Conservation (phyloP, 2,797 vertebrate species). For the Pangasius macronema region DNA sequence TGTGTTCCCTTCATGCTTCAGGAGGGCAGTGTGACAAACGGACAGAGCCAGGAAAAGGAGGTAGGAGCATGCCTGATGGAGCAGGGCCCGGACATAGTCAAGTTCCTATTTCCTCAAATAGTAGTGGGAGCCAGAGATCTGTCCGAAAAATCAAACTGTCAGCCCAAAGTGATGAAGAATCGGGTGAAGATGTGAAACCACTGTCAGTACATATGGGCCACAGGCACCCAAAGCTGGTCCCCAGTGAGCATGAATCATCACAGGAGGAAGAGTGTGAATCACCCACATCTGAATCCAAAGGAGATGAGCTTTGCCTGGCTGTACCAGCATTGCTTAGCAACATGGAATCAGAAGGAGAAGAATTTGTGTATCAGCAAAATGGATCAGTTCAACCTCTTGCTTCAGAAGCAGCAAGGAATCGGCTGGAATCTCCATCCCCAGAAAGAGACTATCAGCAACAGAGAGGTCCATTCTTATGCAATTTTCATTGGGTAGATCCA, state of each 20-base stretch:
- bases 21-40: slow-evolving; percentile 57
- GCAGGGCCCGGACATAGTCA: slow-evolving; percentile 48
- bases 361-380: slow-evolving; percentile 47
- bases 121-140: slow-evolving; percentile 53
- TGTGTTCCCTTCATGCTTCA: slow-evolving; percentile 71
- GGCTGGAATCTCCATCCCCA: slow-evolving; percentile 58
- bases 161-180: slow-evolving; percentile 59
- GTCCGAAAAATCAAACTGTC: slow-evolving; percentile 73
- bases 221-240: slow-evolving; percentile 63
- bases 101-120: slow-evolving; percentile 57
- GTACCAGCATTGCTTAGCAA: slow-evolving; percentile 68
- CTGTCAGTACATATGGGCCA: slow-evolving; percentile 47
- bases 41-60: slow-evolving; percentile 39
- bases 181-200: slow-evolving; percentile 59
- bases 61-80: slow-evolving; percentile 52
- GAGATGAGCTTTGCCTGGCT: slow-evolving; percentile 65
- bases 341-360: slow-evolving; percentile 61
- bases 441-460: slow-evolving; percentile 58
- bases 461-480: slow-evolving; percentile 44
- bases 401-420: slow-evolving; percentile 56
- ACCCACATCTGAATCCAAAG: slow-evolving; percentile 56
- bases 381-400: slow-evolving; percentile 46
- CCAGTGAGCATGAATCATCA: slow-evolving; percentile 65
- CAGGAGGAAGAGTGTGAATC: slow-evolving; percentile 68
- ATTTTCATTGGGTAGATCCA: slow-evolving; percentile 58